These are phyloP conservation scores for Takifugu bimaculatus DNA, from an alignment of 2,113 vertebrate species.

Conservation along the genomic window DNA sequence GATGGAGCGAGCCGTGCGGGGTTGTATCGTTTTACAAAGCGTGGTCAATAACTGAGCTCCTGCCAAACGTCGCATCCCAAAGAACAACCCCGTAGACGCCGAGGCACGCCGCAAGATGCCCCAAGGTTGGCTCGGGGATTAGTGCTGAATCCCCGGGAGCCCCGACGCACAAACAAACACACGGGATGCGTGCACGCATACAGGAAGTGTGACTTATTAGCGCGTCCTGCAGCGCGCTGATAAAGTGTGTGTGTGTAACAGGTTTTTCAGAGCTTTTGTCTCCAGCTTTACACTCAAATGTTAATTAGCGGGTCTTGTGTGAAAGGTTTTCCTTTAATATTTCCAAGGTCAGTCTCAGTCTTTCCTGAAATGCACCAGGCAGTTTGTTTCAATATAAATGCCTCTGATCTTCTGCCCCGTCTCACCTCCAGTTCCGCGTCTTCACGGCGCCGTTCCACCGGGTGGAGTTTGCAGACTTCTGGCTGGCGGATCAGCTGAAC, in stretches of 20 bases:
- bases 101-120: slow-evolving; percentile 5
- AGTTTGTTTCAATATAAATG: not conserved
- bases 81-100: slow-evolving; percentile 26
- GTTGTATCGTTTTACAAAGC: slow-evolving; percentile 53
- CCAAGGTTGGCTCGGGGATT: not conserved
- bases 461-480: slow-evolving; percentile 98
- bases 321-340: slow-evolving; percentile 1
- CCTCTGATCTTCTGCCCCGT: not conserved
- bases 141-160: not conserved
- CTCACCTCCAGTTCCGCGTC: slow-evolving; percentile 85
- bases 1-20: slow-evolving; percentile 33
- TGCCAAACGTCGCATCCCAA: slow-evolving; percentile 42
- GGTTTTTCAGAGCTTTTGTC: slow-evolving; percentile 24
- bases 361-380: slow-evolving; percentile 1
- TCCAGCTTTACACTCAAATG: not conserved
- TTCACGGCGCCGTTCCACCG: slow-evolving; percentile 97
- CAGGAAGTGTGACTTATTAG: slow-evolving; percentile 26
- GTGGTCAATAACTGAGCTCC: slow-evolving; percentile 46
- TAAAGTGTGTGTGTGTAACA: slow-evolving; percentile 26
- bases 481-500: slow-evolving; percentile 98
- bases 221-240: slow-evolving; percentile 38
- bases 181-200: slow-evolving; percentile 5
- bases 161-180: slow-evolving; percentile 20
- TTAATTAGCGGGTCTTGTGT: not conserved
- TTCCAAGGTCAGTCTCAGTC: slow-evolving; percentile 3